phyloP scores from a whole-genome alignment of 2,797 vertebrate genomes.

The Sternarchorhynchus goeldii region DNA sequence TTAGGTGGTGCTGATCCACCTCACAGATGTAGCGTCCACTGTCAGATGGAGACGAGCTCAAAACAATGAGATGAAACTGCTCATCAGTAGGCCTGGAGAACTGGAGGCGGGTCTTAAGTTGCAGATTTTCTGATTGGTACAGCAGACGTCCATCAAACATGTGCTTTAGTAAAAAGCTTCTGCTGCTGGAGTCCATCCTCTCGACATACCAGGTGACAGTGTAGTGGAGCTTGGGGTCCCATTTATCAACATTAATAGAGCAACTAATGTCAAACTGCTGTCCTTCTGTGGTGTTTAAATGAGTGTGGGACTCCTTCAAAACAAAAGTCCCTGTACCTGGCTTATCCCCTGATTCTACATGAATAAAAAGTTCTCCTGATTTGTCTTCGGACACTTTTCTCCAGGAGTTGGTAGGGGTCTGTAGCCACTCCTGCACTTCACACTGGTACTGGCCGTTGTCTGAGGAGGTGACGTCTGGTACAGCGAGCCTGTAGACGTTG shows the following conservation, averaged over 20 bases:
- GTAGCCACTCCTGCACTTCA: conserved; percentile 81
- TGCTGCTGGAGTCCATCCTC: neutral
- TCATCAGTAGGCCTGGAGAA: conserved; percentile 46
- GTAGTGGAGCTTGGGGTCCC: conserved; percentile 18
- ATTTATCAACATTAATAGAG: conserved; percentile 8
- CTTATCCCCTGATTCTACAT: conserved; percentile 2
- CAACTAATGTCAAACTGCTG: conserved; percentile 27
- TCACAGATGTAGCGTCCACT: conserved; percentile 52
- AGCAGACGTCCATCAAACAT: conserved; percentile 24
- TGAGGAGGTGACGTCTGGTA: conserved; percentile 10
- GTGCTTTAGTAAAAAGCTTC: conserved; percentile 1
- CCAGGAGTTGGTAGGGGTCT: conserved; percentile 67
- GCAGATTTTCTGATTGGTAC: conserved; percentile 12
- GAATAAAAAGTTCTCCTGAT: conserved; percentile 68
- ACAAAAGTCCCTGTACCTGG: neutral
- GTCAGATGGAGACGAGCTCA: conserved; percentile 41
- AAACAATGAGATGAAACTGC: conserved; percentile 44
- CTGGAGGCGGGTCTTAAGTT: conserved; percentile 38
- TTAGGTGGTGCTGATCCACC: conserved; percentile 48
- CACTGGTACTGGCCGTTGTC: conserved; percentile 81
- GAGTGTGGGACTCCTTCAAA: neutral
- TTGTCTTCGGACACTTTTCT: conserved; percentile 63
- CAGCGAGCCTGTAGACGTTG: conserved; percentile 59
- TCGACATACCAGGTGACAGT: conserved; percentile 25
- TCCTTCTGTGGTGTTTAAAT: conserved; percentile 13